Evolutionary conservation across 2,797 vertebrate genomes (phyloP), one percentile per base, ranked within the genome.

Genomic region (Microchirus variegatus): DNA sequence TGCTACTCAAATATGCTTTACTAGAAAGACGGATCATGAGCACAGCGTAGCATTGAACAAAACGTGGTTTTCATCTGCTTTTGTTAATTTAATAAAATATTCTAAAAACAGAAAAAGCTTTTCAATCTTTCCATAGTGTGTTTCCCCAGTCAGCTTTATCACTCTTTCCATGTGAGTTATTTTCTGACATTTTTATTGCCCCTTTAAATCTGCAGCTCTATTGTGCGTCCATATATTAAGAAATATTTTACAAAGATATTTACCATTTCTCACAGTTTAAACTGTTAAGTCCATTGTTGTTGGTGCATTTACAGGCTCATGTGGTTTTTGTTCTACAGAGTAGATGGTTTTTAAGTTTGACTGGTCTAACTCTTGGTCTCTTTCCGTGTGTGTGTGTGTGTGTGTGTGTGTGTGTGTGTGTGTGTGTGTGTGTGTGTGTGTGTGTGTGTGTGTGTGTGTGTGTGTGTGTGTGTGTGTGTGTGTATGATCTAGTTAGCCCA

Each of bases 401-500:
- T 40, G 44, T 31, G 31, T 36, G 47, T 53, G 56, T 48, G 57
- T 54, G 16, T 37, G 26, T 56, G 47, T 38, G 40, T 48, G 51
- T 59, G 46, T 47, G 63, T 42, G 50, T 35, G 35, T 40, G 52
- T 60, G 41, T 52, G 70, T 60, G 44, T 62, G 56, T 40, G 53
- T 40, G 44, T 31, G 31, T 36, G 52, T 35, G 35, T 40, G 52
- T 60, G 41, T 52, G 70, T 60, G 44, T 62, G 56, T 40, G 53
- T 40, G 44, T 31, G 31, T 36, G 47, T 53, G 56, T 48, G 57
- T 54, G 16, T 37, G 26, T 56, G 47, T 38, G 40, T 48, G 51
- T 59, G 46, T 47, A 66, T 42, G 50, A 67, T 85, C 65, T 63
- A 73, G 76, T 82, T 81, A 80, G 75, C 81, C 83, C 74, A 65